Percentiles rank a stretch among this genome's conserved stretches.
These are phyloP conservation scores for Antrozous pallidus DNA, from an alignment of 2,797 vertebrate species.

Conservation along the genomic window DNA sequence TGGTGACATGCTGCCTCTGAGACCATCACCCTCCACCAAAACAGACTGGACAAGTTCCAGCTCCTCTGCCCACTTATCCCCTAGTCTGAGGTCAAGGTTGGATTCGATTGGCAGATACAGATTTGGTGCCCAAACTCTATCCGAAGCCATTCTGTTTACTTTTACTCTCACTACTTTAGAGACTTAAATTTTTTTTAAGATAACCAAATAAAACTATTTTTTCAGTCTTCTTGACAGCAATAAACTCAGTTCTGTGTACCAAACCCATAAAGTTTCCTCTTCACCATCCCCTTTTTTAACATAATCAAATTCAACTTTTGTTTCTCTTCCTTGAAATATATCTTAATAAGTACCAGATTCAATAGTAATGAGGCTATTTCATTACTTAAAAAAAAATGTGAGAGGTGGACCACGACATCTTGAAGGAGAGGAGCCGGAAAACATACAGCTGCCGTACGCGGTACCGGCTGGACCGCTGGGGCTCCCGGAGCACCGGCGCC, in stretches of 20 bases:
- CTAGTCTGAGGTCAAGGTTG: background rate
- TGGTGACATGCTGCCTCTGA: background rate
- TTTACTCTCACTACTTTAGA: background rate
- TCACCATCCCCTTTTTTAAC: background rate
- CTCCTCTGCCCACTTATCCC: background rate
- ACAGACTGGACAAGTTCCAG: background rate
- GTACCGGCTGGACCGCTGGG: no score
- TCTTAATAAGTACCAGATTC: background rate
- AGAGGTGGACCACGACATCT: no score
- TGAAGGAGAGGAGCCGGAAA: no score
- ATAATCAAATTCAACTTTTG: background rate
- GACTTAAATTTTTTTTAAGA: background rate
- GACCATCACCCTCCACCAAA: background rate
- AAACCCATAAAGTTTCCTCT: background rate
- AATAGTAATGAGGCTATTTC: background rate
- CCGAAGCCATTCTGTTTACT: background rate
- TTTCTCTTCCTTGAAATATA: constrained; percentile 1
- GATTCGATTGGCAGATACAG: background rate
- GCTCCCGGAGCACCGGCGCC: no score
- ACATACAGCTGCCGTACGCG: no score
- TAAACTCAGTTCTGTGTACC: background rate
- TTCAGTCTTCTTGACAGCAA: background rate
- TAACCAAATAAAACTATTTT: background rate
- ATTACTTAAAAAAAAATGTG: background rate
- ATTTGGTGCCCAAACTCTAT: background rate